Conservation (phyloP, 2,113 vertebrate genomes). For the Rhadina sibilatrix region DNA sequence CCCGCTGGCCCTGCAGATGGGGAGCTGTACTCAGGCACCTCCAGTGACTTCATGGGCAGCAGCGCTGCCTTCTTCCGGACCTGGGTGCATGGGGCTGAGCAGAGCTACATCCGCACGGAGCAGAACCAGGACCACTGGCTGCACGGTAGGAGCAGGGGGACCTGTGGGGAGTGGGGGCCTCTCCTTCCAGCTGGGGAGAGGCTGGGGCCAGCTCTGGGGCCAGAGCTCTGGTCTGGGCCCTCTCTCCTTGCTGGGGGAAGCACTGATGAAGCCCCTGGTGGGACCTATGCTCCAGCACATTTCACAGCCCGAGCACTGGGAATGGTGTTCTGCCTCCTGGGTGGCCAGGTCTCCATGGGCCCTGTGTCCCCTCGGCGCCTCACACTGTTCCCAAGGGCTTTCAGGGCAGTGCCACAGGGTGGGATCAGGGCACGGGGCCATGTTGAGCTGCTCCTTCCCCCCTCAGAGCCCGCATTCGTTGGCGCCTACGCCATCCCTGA, state of each 20-base stretch:
- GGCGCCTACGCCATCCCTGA: constrained; percentile 80
- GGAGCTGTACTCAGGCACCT: constrained; percentile 82
- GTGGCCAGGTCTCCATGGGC: neutral
- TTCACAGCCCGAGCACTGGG: neutral
- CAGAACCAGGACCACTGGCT: constrained; percentile 87
- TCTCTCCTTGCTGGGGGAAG: neutral
- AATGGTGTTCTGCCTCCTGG: neutral
- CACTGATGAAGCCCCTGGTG: neutral
- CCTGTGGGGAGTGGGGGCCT: rapidly evolving
- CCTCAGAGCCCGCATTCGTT: constrained; percentile 77
- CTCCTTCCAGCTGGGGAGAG: neutral
- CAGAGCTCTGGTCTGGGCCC: neutral
- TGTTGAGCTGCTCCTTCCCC: neutral
- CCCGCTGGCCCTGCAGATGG: constrained; percentile 59
- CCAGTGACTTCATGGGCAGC: constrained; percentile 86
- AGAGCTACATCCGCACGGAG: constrained; percentile 83
- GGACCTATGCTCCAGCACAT: neutral
- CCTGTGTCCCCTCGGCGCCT: rapidly evolving
- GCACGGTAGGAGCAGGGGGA: constrained; percentile 64
- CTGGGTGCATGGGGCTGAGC: constrained; percentile 59
- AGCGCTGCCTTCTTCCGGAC: constrained; percentile 83
- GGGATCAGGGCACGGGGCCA: neutral
- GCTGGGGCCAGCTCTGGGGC: neutral
- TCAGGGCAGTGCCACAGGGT: neutral
- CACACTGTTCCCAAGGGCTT: neutral